A percentile compares a stretch with the other conserved stretches of the same genome.
Conservation (phyloP, 1,140 invertebrate species). For the Hetaerina americana region DNA sequence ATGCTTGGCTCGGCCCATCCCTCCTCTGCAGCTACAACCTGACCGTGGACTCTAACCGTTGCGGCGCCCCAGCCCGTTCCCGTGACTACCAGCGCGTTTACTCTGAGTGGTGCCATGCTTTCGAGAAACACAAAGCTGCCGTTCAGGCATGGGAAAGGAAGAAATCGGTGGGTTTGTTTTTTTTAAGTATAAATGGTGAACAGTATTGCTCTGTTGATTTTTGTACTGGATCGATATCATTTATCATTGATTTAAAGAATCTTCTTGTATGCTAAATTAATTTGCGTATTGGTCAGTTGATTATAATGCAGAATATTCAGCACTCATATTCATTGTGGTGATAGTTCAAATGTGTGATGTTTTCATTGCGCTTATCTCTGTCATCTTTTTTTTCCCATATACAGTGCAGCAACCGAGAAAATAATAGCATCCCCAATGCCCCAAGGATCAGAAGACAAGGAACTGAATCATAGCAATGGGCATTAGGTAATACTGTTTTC, state of each 20-base stretch:
- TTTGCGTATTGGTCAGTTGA: neutral
- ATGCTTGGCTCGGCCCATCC: slow-evolving; percentile 76
- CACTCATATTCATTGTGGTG: neutral
- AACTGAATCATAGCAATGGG: neutral
- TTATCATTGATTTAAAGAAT: neutral
- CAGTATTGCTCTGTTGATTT: neutral
- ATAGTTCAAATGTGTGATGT: neutral
- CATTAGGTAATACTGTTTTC: neutral
- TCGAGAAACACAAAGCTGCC: slow-evolving; percentile 88
- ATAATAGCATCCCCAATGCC: neutral
- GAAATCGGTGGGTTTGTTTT: slow-evolving; percentile 64
- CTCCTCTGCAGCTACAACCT: slow-evolving; percentile 84
- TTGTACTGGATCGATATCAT: neutral
- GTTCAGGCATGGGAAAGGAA: slow-evolving; percentile 91
- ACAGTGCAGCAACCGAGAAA: neutral
- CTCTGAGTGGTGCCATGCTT: slow-evolving; percentile 92
- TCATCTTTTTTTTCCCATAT: neutral
- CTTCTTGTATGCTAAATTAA: neutral
- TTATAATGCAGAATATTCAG: neutral
- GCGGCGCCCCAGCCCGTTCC: slow-evolving; percentile 71
- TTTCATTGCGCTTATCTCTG: neutral
- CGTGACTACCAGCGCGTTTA: slow-evolving; percentile 92
- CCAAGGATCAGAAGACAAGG: neutral
- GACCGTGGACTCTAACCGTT: slow-evolving; percentile 79
- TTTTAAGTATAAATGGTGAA: neutral